These are phyloP conservation scores for Drosophila macrospina DNA, from an alignment of 2,888 invertebrate species.

Conservation along the genomic window DNA sequence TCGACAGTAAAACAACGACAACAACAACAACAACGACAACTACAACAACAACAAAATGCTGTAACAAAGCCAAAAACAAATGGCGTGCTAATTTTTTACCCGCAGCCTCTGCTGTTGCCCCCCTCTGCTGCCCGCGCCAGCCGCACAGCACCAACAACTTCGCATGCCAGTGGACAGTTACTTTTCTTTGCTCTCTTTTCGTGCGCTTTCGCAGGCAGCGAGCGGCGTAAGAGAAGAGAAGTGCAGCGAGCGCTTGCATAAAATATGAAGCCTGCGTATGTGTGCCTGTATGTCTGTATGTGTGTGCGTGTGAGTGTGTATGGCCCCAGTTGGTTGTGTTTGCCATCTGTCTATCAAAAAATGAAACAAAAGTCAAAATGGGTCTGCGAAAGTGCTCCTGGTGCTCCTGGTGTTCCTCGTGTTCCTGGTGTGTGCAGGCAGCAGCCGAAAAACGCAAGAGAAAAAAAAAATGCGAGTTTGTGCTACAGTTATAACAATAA, in stretches of 20 bases:
- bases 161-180: slow-evolving; percentile 29
- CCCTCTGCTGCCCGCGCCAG: background rate
- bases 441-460: slow-evolving; percentile 44
- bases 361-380: slow-evolving; percentile 75
- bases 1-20: slow-evolving; percentile 13
- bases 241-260: slow-evolving; percentile 66
- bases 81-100: slow-evolving; percentile 75
- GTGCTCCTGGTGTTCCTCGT: slow-evolving; percentile 42
- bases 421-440: slow-evolving; percentile 21
- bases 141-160: background rate
- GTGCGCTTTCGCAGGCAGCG: slow-evolving; percentile 18
- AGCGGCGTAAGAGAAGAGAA: background rate
- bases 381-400: slow-evolving; percentile 51
- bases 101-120: slow-evolving; percentile 37
- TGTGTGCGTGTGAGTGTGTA: slow-evolving; percentile 28
- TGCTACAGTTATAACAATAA: slow-evolving; percentile 78
- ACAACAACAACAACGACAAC: background rate
- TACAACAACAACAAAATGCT: slow-evolving; percentile 15
- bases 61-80: slow-evolving; percentile 72
- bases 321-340: slow-evolving; percentile 49
- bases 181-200: slow-evolving; percentile 15
- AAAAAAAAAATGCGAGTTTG: slow-evolving; percentile 38
- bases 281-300: slow-evolving; percentile 25
- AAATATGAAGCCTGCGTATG: slow-evolving; percentile 63
- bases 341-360: slow-evolving; percentile 77